These are phyloP conservation scores for Hiodon alosoides DNA, from an alignment of 2,113 vertebrate species.

Conservation along the genomic window DNA sequence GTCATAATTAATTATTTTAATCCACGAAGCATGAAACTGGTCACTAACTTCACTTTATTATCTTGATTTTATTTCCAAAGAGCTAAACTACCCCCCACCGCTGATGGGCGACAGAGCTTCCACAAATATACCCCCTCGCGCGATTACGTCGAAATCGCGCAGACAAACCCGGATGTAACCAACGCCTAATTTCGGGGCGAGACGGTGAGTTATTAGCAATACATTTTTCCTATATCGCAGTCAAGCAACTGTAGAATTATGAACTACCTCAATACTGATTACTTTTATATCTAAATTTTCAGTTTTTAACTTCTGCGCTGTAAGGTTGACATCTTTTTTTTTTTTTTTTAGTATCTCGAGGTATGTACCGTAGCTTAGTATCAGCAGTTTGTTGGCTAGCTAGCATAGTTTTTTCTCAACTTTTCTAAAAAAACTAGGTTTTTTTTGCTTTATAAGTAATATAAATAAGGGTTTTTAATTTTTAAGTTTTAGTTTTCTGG, in stretches of 20 bases:
- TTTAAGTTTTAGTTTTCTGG: too few species aligned
- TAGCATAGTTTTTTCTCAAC: too few species aligned
- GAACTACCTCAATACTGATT: background rate
- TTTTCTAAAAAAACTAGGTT: too few species aligned
- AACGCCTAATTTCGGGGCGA: slow-evolving; percentile 68
- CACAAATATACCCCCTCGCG: background rate
- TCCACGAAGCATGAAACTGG: too few species aligned
- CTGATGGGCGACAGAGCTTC: background rate
- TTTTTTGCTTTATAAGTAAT: too few species aligned
- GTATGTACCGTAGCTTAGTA: background rate
- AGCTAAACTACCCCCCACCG: background rate
- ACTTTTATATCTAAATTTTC: background rate
- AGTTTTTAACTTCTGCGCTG: background rate
- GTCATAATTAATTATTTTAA: too few species aligned
- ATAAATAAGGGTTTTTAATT: too few species aligned
- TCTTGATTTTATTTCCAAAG: too few species aligned
- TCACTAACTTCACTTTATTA: too few species aligned
- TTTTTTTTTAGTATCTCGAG: background rate
- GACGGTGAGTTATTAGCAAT: slow-evolving; percentile 53
- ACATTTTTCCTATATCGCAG: background rate
- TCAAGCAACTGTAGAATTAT: background rate
- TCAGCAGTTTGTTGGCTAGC: too few species aligned
- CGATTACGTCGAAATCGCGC: slow-evolving; percentile 10
- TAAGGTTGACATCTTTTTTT: background rate
- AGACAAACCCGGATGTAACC: slow-evolving; percentile 71